A percentile compares a stretch with the other conserved stretches of the same genome.
Conservation (phyloP, 2,797 vertebrate species). For the Gephyroberyx darwinii region DNA sequence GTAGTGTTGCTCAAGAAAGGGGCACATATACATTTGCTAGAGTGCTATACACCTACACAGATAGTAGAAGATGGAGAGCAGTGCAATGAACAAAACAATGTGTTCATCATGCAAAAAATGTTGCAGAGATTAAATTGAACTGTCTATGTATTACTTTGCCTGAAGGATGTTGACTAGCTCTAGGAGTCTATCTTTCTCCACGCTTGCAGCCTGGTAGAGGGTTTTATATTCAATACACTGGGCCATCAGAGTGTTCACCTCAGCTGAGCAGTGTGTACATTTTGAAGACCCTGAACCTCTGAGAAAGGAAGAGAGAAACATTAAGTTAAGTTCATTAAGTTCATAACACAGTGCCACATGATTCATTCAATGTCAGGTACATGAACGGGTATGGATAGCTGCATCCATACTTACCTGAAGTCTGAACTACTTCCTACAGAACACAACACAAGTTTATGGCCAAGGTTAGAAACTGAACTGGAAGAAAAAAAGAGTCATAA, state of each 20-base stretch:
- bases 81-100: background rate
- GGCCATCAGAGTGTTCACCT: conserved; percentile 69
- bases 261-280: conserved; percentile 58
- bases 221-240: conserved; percentile 79
- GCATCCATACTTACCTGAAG: conserved; percentile 56
- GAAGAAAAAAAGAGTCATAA: conserved; percentile 20
- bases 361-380: background rate
- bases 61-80: background rate
- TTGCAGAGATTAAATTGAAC: background rate
- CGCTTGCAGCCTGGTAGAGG: conserved; percentile 78
- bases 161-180: conserved; percentile 78
- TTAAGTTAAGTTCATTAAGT: too few species aligned
- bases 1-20: background rate
- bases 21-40: background rate
- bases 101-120: background rate
- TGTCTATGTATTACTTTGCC: conserved; percentile 58
- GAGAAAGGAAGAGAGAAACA: conserved; percentile 9
- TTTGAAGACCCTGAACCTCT: conserved; percentile 33
- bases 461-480: conserved; percentile 83
- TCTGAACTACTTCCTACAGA: conserved; percentile 57
- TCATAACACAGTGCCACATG: background rate
- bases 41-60: background rate
- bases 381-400: background rate
- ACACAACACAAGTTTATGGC: conserved; percentile 84
- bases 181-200: conserved; percentile 81